phyloP scores from a whole-genome alignment of 2,113 vertebrate genomes.

The Pelodiscus sinensis region DNA sequence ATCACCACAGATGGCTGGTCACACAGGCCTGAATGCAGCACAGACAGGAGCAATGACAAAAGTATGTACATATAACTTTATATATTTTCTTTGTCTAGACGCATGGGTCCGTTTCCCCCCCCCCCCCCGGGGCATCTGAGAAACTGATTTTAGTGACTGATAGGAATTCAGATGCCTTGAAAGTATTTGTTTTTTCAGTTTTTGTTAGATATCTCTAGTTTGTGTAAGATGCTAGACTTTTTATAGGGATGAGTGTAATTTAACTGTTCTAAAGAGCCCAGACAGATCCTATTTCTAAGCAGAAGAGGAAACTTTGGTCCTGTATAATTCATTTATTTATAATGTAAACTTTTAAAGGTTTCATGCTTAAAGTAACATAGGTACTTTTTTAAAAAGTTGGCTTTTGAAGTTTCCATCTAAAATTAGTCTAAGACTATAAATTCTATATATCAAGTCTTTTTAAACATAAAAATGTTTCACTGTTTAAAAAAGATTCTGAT shows the following conservation, averaged over 20 bases:
- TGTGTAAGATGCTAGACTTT: background rate
- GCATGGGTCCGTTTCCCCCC: background rate
- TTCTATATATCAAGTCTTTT: background rate
- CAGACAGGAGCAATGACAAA: conserved; percentile 94
- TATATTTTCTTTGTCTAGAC: background rate
- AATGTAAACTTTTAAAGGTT: background rate
- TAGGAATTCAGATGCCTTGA: background rate
- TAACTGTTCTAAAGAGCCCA: background rate
- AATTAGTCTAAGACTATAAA: background rate
- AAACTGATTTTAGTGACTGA: background rate
- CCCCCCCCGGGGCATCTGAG: background rate
- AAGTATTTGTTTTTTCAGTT: background rate
- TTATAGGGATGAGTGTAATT: background rate
- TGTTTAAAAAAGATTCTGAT: background rate
- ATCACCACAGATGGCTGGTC: conserved; percentile 87
- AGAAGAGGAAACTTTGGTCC: background rate
- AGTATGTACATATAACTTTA: conserved; percentile 79
- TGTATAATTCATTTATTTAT: background rate
- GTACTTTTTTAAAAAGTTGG: background rate
- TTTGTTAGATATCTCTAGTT: background rate
- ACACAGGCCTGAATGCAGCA: conserved; percentile 86
- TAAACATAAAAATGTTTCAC: background rate
- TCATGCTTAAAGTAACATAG: background rate
- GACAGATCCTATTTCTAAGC: background rate
- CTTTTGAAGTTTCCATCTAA: background rate